These are phyloP conservation scores for Ariolimax columbianus DNA, from an alignment of 2,888 invertebrate species.

Conservation along the genomic window DNA sequence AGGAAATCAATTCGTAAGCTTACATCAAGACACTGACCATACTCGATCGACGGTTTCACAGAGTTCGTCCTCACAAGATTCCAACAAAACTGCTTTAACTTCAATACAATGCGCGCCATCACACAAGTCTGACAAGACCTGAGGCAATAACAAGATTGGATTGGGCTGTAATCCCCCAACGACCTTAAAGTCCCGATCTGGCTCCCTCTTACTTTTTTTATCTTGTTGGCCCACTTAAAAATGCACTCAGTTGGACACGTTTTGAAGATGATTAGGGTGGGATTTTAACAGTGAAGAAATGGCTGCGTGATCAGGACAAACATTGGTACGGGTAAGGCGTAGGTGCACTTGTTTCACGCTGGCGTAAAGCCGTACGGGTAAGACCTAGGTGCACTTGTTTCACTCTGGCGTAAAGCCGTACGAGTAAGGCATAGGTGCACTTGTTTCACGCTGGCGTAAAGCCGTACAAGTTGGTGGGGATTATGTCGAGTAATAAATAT, in stretches of 20 bases:
- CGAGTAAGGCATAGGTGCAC: too few relatives aligned
- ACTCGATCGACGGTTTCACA: not conserved
- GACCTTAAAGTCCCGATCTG: too few relatives aligned
- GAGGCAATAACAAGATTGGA: not conserved
- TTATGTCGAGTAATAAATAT: too few relatives aligned
- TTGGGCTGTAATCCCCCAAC: not conserved
- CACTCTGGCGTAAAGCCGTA: too few relatives aligned
- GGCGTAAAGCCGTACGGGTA: too few relatives aligned
- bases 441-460: too few relatives aligned
- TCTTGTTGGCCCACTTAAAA: slow-evolving; percentile 24
- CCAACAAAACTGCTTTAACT: not conserved
- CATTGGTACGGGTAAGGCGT: not conserved
- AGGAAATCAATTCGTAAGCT: slow-evolving; percentile 19
- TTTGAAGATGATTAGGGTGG: not conserved
- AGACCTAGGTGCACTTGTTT: too few relatives aligned
- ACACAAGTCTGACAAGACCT: not conserved
- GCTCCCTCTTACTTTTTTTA: not conserved
- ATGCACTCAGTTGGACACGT: too few relatives aligned
- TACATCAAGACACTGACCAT: slow-evolving; percentile 3
- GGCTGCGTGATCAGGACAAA: slow-evolving; percentile 6
- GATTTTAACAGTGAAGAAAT: slow-evolving; percentile 18
- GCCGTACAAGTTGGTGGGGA: too few relatives aligned
- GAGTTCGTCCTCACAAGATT: not conserved
- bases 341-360: slow-evolving; percentile 6
- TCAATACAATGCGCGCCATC: not conserved